Conservation (phyloP, 2,113 vertebrate species). For the Ellobius talpinus region DNA sequence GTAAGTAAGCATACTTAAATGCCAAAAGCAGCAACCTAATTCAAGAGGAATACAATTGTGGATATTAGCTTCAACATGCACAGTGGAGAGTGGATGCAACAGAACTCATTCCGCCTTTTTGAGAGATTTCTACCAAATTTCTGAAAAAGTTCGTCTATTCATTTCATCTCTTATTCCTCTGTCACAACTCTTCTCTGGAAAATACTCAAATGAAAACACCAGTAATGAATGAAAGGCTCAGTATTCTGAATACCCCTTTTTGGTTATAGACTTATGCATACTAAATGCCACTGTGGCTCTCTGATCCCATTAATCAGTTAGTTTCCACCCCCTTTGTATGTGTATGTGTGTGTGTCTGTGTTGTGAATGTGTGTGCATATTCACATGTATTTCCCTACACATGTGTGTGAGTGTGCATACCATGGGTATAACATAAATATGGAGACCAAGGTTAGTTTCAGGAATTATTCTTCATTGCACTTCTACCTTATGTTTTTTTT, state of each 20-base stretch:
- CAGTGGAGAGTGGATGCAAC: background rate
- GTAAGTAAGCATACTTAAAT: background rate
- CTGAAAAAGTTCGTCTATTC: background rate
- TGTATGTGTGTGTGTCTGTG: background rate
- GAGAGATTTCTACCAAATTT: background rate
- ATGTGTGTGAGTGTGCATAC: background rate
- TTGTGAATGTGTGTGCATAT: background rate
- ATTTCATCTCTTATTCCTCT: background rate
- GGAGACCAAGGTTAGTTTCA: too few relatives aligned
- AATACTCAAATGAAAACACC: background rate
- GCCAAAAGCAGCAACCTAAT: background rate
- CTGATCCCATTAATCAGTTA: background rate
- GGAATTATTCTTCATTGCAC: accelerated
- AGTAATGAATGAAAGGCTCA: background rate
- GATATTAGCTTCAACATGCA: background rate
- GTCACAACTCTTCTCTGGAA: background rate
- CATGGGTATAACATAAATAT: background rate
- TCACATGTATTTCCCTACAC: background rate
- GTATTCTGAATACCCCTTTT: background rate
- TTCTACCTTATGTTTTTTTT: too few relatives aligned
- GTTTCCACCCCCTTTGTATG: background rate
- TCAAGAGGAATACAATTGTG: background rate
- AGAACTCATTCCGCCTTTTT: background rate
- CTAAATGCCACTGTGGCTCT: background rate
- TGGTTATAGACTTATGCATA: background rate